phyloP scores from a whole-genome alignment of 2,113 vertebrate genomes.

The Eulemur macaco region DNA sequence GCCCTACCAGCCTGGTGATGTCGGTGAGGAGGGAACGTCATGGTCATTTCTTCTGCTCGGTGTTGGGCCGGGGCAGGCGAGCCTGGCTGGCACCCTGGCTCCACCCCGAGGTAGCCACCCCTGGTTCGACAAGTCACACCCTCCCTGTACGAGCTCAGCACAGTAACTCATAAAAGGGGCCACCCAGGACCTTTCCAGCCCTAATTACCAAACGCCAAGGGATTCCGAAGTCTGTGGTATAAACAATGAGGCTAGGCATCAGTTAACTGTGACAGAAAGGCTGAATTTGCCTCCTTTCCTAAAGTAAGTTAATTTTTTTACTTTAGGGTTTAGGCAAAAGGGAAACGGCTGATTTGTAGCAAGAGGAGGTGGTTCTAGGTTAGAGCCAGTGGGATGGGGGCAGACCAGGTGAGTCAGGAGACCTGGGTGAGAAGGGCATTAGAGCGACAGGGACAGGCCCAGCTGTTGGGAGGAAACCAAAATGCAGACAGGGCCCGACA shows the following conservation, averaged over 20 bases:
- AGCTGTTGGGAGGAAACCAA: background rate
- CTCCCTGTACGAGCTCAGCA: background rate
- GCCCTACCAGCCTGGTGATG: fast-evolving
- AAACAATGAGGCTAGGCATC: background rate
- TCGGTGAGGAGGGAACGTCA: background rate
- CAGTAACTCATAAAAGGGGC: background rate
- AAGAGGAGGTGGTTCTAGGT: background rate
- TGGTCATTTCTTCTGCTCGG: fast-evolving
- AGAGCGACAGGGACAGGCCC: too few relatives aligned
- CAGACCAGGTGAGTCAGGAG: background rate
- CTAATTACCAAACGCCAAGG: background rate
- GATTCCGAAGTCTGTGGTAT: background rate
- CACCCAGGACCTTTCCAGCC: background rate
- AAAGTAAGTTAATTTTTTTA: background rate
- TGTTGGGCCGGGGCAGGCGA: too few relatives aligned
- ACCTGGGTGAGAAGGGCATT: background rate
- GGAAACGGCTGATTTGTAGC: background rate
- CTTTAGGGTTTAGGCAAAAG: background rate
- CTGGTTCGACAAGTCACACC: background rate
- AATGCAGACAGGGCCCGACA: background rate
- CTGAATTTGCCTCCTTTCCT: background rate
- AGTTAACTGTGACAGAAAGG: background rate
- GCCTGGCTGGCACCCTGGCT: background rate
- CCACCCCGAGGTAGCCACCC: fast-evolving
- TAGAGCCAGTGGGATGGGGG: background rate